Conservation (phyloP, 2,888 invertebrate species). For the Iselma pallidipennis region DNA sequence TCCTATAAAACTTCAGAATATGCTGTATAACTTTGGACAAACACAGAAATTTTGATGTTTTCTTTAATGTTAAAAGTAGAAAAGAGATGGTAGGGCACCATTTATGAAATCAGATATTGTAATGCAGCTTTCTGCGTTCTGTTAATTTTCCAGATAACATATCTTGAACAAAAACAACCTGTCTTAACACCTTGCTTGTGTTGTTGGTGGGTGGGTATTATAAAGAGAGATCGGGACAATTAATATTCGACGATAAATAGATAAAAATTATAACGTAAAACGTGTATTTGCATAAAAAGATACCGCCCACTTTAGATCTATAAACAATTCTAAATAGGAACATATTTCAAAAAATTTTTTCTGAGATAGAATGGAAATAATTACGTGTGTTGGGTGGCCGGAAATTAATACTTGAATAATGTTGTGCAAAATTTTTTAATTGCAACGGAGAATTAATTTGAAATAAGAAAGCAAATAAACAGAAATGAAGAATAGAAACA, state of each 20-base stretch:
- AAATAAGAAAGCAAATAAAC: not conserved
- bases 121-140: not conserved
- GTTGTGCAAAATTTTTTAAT: not conserved
- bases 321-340: not conserved
- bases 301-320: not conserved
- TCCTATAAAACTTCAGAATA: too few relatives aligned
- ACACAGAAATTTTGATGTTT: not conserved
- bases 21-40: too few relatives aligned
- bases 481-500: not conserved
- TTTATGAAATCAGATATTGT: not conserved
- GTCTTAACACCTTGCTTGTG: not conserved
- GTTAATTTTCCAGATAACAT: not conserved
- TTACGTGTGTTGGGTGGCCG: not conserved
- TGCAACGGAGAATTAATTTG: not conserved
- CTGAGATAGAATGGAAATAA: not conserved
- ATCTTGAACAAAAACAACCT: not conserved
- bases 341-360: not conserved
- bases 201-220: not conserved
- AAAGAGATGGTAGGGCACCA: not conserved
- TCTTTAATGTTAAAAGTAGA: not conserved
- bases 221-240: constrained; percentile 1
- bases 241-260: constrained; percentile 6
- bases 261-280: constrained; percentile 1
- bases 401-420: not conserved
- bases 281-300: constrained; percentile 1